These are phyloP conservation scores for Cephus nigrinus DNA, from an alignment of 2,888 invertebrate species.

Conservation along the genomic window DNA sequence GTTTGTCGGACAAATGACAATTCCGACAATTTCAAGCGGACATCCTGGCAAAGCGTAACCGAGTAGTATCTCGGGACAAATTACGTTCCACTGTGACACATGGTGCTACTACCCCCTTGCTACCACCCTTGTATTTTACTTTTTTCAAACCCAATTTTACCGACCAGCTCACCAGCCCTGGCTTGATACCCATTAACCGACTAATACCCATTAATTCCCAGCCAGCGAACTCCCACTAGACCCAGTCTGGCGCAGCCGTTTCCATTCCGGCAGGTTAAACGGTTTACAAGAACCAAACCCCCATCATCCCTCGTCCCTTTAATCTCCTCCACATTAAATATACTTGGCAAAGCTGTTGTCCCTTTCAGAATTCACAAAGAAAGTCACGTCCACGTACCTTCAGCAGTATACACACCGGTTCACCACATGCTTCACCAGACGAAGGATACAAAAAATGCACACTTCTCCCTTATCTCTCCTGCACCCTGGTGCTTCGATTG, in stretches of 20 bases:
- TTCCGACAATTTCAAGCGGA: conserved; percentile 39
- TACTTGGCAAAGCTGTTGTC: background rate
- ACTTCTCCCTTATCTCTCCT: background rate
- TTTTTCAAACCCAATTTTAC: background rate
- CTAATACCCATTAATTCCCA: background rate
- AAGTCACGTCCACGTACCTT: background rate
- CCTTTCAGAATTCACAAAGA: background rate
- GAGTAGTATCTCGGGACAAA: background rate
- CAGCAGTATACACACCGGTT: background rate
- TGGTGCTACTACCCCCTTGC: conserved; percentile 27
- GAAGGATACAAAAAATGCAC: background rate
- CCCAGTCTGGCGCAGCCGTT: background rate
- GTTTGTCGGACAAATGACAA: conserved; percentile 39
- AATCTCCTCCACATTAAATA: background rate
- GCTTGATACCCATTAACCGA: background rate
- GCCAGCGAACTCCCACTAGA: background rate
- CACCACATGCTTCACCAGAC: background rate
- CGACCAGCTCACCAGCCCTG: background rate
- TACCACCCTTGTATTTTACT: background rate
- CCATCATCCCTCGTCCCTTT: background rate
- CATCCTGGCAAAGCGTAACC: background rate
- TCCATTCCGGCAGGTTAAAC: background rate
- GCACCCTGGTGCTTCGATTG: background rate
- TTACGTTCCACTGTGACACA: conserved; percentile 37
- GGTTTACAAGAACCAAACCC: background rate